Evolutionary conservation across 2,888 invertebrate species (phyloP).

Genomic region (Spilosoma lubricipeda): DNA sequence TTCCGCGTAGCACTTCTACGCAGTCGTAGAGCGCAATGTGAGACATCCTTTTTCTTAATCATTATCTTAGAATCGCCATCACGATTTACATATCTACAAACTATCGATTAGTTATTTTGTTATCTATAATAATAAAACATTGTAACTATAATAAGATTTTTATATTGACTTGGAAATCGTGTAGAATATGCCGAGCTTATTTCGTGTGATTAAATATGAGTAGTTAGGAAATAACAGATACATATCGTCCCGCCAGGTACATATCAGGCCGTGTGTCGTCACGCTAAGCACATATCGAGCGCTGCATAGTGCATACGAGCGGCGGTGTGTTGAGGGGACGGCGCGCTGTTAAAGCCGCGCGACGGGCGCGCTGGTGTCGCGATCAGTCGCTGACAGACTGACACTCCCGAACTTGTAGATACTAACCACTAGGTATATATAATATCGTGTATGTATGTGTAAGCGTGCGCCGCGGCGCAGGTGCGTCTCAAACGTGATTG

Average conservation of each 20-base stretch:
- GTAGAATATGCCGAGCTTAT: neutral
- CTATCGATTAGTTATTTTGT: neutral
- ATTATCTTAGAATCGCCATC: neutral
- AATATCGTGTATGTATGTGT: conserved; percentile 56
- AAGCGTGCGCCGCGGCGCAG: conserved; percentile 47
- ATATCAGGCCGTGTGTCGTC: neutral
- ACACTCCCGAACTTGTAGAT: conserved; percentile 69
- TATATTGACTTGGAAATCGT: neutral
- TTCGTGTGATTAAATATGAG: neutral
- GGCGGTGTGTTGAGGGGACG: neutral
- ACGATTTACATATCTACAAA: neutral
- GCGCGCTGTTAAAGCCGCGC: neutral
- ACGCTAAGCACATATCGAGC: neutral
- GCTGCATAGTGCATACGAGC: no score
- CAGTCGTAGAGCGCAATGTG: neutral
- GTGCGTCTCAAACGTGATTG: conserved; percentile 67
- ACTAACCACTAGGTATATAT: conserved; percentile 60
- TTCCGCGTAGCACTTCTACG: neutral
- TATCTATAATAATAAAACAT: neutral
- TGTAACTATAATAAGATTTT: neutral
- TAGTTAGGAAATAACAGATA: conserved; percentile 4
- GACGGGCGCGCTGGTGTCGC: conserved; percentile 13
- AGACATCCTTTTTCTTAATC: neutral
- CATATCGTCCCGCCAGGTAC: conserved; percentile 2
- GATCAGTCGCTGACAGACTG: conserved; percentile 65